Evolutionary conservation across 2,797 vertebrate species (phyloP).

Genomic region (Mormyrus proboscirostris): DNA sequence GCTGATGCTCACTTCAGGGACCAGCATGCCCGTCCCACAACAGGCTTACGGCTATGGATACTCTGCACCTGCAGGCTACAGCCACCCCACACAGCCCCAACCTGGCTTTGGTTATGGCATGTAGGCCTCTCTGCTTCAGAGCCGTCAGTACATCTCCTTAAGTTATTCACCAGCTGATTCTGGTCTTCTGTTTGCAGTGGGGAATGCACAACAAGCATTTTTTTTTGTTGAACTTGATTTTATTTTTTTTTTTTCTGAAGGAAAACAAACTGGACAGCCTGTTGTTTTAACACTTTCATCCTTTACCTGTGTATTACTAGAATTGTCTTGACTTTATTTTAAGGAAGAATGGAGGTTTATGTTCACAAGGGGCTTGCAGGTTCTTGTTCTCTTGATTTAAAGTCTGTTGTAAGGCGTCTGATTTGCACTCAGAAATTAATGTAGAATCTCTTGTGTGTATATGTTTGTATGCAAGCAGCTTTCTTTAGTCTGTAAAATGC

Average conservation of each 20-base stretch:
- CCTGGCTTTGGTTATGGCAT: conserved; percentile 93
- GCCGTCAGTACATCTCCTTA: conserved; percentile 67
- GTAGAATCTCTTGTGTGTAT: conserved; percentile 84
- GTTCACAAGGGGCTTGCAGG: conserved; percentile 71
- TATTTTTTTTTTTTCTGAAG: conserved; percentile 77
- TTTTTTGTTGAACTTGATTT: conserved; percentile 48
- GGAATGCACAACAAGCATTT: conserved; percentile 70
- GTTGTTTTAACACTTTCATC: conserved; percentile 92
- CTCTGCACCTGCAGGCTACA: conserved; percentile 77
- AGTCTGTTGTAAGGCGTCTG: conserved; percentile 86
- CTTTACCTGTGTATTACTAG: conserved; percentile 76
- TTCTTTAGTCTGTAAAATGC: conserved; percentile 85
- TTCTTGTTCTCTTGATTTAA: conserved; percentile 63
- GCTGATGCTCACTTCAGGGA: conserved; percentile 96
- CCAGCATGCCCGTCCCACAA: conserved; percentile 90
- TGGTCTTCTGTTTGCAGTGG: conserved; percentile 79
- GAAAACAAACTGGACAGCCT: conserved; percentile 77
- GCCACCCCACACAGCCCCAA: conserved; percentile 78
- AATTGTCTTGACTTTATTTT: conserved; percentile 62
- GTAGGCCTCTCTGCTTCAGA: conserved; percentile 65
- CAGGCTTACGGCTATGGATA: conserved; percentile 94
- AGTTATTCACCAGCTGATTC: conserved; percentile 81
- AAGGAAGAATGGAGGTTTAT: conserved; percentile 76
- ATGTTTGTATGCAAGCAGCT: conserved; percentile 83
- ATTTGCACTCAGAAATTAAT: conserved; percentile 97